phyloP scores from a whole-genome alignment of 2,888 invertebrate species.

The Sphecodes monilicornis region DNA sequence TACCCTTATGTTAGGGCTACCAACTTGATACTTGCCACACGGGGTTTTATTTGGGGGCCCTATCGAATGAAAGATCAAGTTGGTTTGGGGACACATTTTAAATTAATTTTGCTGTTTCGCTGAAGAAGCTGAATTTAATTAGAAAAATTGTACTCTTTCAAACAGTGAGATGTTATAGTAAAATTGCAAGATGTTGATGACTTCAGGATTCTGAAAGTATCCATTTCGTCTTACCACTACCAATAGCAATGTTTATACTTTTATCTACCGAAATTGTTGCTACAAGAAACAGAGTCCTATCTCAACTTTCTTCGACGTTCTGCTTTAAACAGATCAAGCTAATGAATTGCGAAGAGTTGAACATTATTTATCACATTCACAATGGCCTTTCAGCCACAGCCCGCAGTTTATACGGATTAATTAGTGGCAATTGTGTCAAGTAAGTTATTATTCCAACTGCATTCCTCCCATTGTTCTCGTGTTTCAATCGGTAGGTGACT shows the following conservation, averaged over 20 bases:
- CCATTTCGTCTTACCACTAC: background rate
- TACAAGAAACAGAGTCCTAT: background rate
- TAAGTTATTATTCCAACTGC: background rate
- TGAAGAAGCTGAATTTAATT: no score
- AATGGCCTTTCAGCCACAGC: background rate
- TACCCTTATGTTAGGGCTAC: no score
- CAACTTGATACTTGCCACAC: no score
- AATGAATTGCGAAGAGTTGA: background rate
- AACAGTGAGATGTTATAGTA: no score
- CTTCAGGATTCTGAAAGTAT: background rate
- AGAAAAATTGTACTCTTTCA: no score
- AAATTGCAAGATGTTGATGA: no score
- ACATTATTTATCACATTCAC: background rate
- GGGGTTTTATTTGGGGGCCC: no score
- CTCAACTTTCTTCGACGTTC: background rate
- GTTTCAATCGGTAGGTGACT: background rate
- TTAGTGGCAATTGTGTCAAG: background rate
- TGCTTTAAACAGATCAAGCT: background rate
- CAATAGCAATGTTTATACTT: background rate
- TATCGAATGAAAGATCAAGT: no score
- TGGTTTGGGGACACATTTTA: no score
- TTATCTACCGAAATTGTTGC: background rate
- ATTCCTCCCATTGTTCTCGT: background rate
- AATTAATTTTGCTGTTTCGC: no score
- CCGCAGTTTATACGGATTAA: background rate